A percentile compares a stretch with the other conserved stretches of the same genome.
phyloP scores from a whole-genome alignment of 2,113 vertebrate genomes.

The Nycticebus coucang region DNA sequence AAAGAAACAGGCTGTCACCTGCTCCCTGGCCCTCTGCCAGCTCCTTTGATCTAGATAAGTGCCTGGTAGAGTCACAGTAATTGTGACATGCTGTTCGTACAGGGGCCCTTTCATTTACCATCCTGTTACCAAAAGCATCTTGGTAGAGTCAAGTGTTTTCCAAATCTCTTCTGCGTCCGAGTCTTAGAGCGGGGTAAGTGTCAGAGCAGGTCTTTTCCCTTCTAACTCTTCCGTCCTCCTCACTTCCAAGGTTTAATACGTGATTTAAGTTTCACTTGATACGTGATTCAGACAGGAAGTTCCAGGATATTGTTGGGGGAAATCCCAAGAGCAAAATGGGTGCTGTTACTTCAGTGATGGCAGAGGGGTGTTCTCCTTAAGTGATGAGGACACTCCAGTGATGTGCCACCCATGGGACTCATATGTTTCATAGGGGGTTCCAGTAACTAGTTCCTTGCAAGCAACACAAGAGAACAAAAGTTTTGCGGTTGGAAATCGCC shows the following conservation, averaged over 20 bases:
- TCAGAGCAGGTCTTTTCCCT: neutral
- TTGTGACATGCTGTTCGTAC: neutral
- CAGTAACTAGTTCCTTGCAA: conserved; percentile 58
- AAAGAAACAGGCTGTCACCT: neutral
- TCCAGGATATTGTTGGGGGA: neutral
- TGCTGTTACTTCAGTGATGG: neutral
- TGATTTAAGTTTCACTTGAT: neutral
- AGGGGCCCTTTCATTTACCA: neutral
- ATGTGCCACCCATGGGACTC: neutral
- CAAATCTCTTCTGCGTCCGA: neutral
- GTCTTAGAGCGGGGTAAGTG: neutral
- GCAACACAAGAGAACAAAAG: conserved; percentile 25
- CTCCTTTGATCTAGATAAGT: neutral
- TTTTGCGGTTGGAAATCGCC: conserved; percentile 71
- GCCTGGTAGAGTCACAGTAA: neutral
- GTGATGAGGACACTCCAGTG: neutral
- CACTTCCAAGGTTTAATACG: neutral
- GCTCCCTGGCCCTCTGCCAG: neutral
- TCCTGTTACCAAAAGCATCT: neutral
- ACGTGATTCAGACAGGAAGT: neutral
- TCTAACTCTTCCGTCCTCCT: neutral
- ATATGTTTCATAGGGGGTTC: neutral
- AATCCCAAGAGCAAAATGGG: neutral
- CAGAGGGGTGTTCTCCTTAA: neutral
- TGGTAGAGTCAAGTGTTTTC: neutral